phyloP scores from a whole-genome alignment of 2,113 vertebrate genomes.

The Ameiurus melas region DNA sequence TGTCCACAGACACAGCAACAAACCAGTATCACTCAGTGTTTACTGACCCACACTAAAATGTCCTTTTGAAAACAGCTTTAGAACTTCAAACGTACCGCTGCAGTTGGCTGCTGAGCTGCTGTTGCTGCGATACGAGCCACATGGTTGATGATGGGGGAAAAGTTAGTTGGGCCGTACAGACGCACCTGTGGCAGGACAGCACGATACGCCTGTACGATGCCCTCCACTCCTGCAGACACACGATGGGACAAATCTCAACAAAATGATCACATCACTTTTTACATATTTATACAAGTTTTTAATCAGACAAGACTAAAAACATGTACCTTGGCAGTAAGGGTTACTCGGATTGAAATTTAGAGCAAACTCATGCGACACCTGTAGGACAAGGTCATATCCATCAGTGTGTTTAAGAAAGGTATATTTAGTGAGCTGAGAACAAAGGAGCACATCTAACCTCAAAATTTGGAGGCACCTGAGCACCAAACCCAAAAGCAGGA shows the following conservation, averaged over 20 bases:
- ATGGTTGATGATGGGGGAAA: conserved; percentile 89
- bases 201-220: conserved; percentile 85
- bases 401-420: background rate
- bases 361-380: conserved; percentile 92
- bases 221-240: conserved; percentile 79
- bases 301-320: background rate
- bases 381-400: conserved; percentile 27
- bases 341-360: conserved; percentile 89
- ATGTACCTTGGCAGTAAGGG: conserved; percentile 86
- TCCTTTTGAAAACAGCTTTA: background rate
- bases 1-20: background rate
- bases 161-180: conserved; percentile 91
- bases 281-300: background rate
- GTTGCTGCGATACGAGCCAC: conserved; percentile 80
- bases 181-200: conserved; percentile 79
- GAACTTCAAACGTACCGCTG: conserved; percentile 72
- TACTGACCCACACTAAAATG: background rate
- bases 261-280: background rate
- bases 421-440: background rate
- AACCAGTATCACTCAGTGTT: background rate
- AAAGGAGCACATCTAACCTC: conserved; percentile 71
- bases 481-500: conserved; percentile 92
- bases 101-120: conserved; percentile 69
- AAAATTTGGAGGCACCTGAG: conserved; percentile 86
- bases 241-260: background rate